phyloP scores from a whole-genome alignment of 2,113 vertebrate genomes.

The Antigone vipio region DNA sequence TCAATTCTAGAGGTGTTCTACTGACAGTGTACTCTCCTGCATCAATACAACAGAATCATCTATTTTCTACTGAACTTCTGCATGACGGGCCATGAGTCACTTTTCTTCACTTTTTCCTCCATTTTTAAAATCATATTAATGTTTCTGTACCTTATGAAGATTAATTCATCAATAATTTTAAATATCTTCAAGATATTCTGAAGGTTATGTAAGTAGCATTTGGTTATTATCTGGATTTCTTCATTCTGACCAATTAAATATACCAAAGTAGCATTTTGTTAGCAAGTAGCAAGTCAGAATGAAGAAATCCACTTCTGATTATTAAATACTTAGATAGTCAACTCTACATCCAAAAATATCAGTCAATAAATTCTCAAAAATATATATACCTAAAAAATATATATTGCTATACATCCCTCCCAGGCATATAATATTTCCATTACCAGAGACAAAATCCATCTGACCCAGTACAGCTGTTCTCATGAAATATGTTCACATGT shows the following conservation, averaged over 20 bases:
- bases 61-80: not conserved
- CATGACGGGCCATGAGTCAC: not conserved
- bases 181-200: not conserved
- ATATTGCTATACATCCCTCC: not conserved
- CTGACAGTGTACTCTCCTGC: not conserved
- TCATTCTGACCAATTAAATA: too few species aligned
- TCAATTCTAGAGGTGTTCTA: not conserved
- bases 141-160: not conserved
- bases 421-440: not conserved
- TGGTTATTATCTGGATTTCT: not conserved
- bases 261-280: too few species aligned
- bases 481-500: not conserved
- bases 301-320: not conserved
- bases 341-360: not conserved
- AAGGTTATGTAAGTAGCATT: not conserved
- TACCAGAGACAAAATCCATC: not conserved
- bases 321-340: not conserved
- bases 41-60: not conserved
- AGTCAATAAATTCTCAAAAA: not conserved
- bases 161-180: not conserved
- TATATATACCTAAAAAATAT: not conserved
- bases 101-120: not conserved
- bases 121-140: not conserved
- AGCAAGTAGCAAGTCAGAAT: not conserved
- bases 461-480: not conserved